Percentiles rank a stretch among this genome's conserved stretches.
Evolutionary conservation across 2,797 vertebrate genomes (phyloP).

Genomic region (Saxicola maurus): DNA sequence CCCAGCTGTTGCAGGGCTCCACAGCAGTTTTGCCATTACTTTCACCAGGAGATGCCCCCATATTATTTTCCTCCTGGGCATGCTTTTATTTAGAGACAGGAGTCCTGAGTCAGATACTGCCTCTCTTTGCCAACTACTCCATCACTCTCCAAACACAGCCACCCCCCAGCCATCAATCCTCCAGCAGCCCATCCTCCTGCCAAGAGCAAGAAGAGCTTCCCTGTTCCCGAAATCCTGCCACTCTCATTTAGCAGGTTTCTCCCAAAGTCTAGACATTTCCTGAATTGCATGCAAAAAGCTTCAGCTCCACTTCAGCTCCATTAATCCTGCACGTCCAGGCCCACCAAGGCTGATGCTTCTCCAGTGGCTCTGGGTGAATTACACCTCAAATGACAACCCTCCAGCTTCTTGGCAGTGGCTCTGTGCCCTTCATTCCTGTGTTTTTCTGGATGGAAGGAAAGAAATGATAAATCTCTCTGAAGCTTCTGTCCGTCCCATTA

Average conservation of each 20-base stretch:
- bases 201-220: constrained; percentile 27
- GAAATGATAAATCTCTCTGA: neutral
- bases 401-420: constrained; percentile 5
- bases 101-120: neutral
- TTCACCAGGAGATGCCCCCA: neutral
- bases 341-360: neutral
- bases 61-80: neutral
- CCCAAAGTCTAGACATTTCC: constrained; percentile 58
- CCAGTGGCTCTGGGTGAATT: constrained; percentile 30
- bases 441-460: neutral
- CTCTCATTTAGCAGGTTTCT: constrained; percentile 43
- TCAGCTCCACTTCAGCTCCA: constrained; percentile 26
- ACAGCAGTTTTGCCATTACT: neutral
- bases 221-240: neutral
- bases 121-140: neutral
- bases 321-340: constrained; percentile 25
- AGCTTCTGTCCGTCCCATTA: neutral
- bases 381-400: constrained; percentile 21
- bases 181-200: neutral
- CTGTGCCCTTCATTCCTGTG: neutral
- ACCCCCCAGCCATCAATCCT: neutral
- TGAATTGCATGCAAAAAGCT: constrained; percentile 54
- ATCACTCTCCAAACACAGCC: neutral
- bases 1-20: neutral
- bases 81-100: neutral